A percentile compares a stretch with the other conserved stretches of the same genome.
phyloP scores from a whole-genome alignment of 2,888 invertebrate genomes.

The Lordiphosa fenestrarum region DNA sequence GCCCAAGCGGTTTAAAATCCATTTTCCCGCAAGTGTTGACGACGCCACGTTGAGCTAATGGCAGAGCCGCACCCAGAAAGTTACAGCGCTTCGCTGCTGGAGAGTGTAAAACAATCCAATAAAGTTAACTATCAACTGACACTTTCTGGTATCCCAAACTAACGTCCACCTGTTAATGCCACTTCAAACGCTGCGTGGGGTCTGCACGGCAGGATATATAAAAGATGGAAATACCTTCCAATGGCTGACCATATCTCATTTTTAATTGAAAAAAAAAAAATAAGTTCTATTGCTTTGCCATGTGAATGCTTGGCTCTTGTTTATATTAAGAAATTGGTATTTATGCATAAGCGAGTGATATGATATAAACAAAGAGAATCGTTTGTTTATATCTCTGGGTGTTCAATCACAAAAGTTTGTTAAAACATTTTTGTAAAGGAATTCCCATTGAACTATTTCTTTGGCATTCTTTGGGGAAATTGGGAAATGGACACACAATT shows the following conservation, averaged over 20 bases:
- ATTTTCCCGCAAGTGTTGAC: conserved; percentile 23
- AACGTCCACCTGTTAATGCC: conserved; percentile 14
- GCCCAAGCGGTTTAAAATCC: conserved; percentile 28
- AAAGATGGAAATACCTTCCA: conserved; percentile 16
- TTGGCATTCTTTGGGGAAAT: background rate
- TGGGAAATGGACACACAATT: no score
- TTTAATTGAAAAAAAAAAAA: conserved; percentile 19
- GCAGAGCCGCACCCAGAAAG: conserved; percentile 34
- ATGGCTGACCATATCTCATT: conserved; percentile 28
- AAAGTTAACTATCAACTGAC: conserved; percentile 60
- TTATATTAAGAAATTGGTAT: conserved; percentile 9
- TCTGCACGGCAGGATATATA: conserved; percentile 18
- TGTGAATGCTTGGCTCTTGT: conserved; percentile 32
- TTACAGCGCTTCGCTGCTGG: conserved; percentile 51
- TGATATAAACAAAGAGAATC: conserved; percentile 33
- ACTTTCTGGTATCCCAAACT: conserved; percentile 32
- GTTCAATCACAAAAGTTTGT: conserved; percentile 7
- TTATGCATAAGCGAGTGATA: conserved; percentile 10
- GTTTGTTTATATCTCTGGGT: conserved; percentile 30
- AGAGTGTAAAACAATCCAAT: conserved; percentile 61
- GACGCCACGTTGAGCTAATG: conserved; percentile 33
- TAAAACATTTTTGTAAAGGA: conserved; percentile 7
- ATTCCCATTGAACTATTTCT: conserved; percentile 6
- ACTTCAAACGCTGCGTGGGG: conserved; percentile 33
- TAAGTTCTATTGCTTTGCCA: conserved; percentile 22